Conservation (phyloP, 2,113 vertebrate genomes). For the Rhombomys opimus region DNA sequence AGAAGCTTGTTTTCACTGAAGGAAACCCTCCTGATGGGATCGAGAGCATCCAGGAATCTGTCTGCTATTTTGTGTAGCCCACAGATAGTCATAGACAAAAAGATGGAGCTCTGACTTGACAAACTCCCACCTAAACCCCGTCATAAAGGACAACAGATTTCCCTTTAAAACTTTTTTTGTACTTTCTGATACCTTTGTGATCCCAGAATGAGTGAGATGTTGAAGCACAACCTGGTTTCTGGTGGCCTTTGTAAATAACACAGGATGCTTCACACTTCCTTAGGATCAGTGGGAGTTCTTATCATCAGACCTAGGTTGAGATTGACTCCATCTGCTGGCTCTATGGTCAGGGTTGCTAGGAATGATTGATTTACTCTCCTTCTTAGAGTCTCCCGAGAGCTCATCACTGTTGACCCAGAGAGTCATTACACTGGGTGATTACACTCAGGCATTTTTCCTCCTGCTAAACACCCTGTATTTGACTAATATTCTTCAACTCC, state of each 20-base stretch:
- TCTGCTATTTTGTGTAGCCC: not conserved
- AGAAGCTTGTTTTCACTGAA: not conserved
- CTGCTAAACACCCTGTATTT: not conserved
- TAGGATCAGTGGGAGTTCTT: not conserved
- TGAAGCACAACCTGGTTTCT: not conserved
- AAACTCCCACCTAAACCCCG: not conserved
- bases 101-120: not conserved
- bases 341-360: not conserved
- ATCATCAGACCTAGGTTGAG: not conserved
- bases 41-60: not conserved
- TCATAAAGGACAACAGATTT: not conserved
- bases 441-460: not conserved
- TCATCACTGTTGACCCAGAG: not conserved
- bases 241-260: not conserved
- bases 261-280: not conserved
- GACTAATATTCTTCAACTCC: not conserved
- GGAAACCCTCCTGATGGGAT: not conserved
- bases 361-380: not conserved
- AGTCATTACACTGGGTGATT: too few species aligned
- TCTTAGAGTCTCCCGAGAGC: not conserved
- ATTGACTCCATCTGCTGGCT: not conserved
- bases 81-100: not conserved
- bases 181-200: not conserved
- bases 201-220: too few species aligned
- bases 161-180: not conserved